Percentiles rank a stretch among this genome's conserved stretches.
These are phyloP conservation scores for Sarcophaga subvicina DNA, from an alignment of 2,888 invertebrate species.

Conservation along the genomic window DNA sequence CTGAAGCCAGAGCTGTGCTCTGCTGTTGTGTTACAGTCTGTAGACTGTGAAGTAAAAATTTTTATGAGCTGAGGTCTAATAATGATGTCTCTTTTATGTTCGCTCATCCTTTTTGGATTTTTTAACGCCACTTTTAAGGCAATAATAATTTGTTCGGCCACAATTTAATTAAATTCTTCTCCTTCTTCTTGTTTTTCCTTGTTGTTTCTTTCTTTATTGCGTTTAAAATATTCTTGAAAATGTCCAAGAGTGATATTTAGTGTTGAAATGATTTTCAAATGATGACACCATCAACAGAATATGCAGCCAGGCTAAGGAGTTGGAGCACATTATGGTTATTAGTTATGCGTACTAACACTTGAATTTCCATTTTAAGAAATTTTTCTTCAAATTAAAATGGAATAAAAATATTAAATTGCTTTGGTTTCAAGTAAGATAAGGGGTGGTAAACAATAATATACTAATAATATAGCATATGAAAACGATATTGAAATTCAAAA, in stretches of 20 bases:
- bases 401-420: too few species aligned
- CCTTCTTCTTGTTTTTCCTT: background rate
- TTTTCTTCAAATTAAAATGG: too few species aligned
- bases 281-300: background rate
- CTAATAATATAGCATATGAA: too few species aligned
- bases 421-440: too few species aligned
- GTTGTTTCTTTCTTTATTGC: background rate
- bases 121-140: constrained; percentile 35
- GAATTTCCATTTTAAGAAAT: background rate
- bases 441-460: too few species aligned
- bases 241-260: constrained; percentile 7
- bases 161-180: constrained; percentile 61
- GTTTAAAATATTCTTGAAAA: background rate
- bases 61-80: constrained; percentile 45
- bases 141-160: constrained; percentile 56
- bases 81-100: constrained; percentile 31
- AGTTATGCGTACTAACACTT: background rate
- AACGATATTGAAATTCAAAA: too few species aligned
- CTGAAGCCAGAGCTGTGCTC: background rate
- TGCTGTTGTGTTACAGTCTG: constrained; percentile 6
- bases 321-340: background rate
- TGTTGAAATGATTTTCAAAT: constrained; percentile 19
- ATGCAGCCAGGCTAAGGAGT: background rate
- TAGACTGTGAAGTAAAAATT: background rate
- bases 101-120: constrained; percentile 12